These are phyloP conservation scores for Hylyphantes graminicola DNA, from an alignment of 1,140 invertebrate species.

Conservation along the genomic window DNA sequence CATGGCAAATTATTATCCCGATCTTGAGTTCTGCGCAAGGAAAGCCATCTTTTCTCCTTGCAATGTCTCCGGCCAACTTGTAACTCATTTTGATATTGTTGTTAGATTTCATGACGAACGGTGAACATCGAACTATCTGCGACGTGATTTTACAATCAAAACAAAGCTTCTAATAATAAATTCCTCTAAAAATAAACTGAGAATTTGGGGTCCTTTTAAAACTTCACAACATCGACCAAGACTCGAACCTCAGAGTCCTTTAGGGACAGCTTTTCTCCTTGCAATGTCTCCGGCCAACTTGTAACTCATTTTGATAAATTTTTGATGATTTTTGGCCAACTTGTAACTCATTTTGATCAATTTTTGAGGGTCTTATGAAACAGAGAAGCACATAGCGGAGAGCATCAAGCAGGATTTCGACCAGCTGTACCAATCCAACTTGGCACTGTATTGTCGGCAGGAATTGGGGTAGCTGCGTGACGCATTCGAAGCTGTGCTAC, in stretches of 20 bases:
- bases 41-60: too few species aligned
- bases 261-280: background rate
- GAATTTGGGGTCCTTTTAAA: too few species aligned
- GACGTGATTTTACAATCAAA: too few species aligned
- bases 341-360: constrained; percentile 55
- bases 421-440: constrained; percentile 63
- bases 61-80: background rate
- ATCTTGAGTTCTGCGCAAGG: background rate
- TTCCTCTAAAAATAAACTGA: too few species aligned
- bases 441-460: constrained; percentile 65
- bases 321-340: too few species aligned
- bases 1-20: too few species aligned
- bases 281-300: background rate
- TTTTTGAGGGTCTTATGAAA: constrained; percentile 62
- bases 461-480: constrained; percentile 65
- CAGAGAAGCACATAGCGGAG: constrained; percentile 64
- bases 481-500: constrained; percentile 64
- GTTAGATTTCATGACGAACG: too few species aligned
- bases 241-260: too few species aligned
- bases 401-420: constrained; percentile 65
- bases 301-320: background rate
- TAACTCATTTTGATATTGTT: background rate
- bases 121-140: too few species aligned
- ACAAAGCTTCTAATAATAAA: too few species aligned
- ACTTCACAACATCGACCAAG: too few species aligned